Evolutionary conservation across 1,140 invertebrate species (phyloP), one percentile per base, ranked within the genome.

Genomic region (Lepidurus apus): DNA sequence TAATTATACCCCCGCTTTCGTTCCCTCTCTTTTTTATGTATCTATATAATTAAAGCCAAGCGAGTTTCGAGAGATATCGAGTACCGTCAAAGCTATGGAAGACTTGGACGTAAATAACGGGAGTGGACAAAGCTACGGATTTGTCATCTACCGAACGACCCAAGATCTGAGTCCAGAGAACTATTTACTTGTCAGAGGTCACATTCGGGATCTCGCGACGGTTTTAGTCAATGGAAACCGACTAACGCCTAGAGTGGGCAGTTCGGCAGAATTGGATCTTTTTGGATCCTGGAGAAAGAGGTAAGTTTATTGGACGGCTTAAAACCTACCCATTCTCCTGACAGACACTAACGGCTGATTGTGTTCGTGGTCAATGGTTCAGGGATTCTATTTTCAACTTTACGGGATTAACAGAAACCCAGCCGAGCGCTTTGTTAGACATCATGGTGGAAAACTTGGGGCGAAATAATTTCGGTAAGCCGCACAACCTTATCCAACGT

Each of bases 361-460:
- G 53, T 65, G 21, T 65, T 65, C 53, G 53, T 65, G 53, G 21
- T 21, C 13, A 7, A 11, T 65, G 53, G 9, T 21, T 65, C 80
- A 83, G 82, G 13, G 81, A 83, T 78, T 77, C 79, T 53, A 79
- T 75, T 34, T 79, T 83, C 45, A 47, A 17, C 3, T 75, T 83
- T 11, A 75, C 78, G 43, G 80, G 77, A 26, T 65, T 26, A 9
- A 74, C 42, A 21, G 74, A 79, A 65, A 13, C 53, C 1, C 9
- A 73, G 43, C 75, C 44, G 43, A 73, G n/a, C 4, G 81, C 74
- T 24, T 80, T 78, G 8, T 80, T 88, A 77, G 85, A 87, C 74
- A 83, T 88, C 44, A 77, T 89, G 10, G 86, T 89, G 11, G 87
- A 88, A 81, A 88, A 89, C 80, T 83, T 86, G 75, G 87, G 86